Evolutionary conservation across 2,797 vertebrate genomes (phyloP), one percentile per base, ranked within the genome.

Genomic region (Crocidura indochinensis): DNA sequence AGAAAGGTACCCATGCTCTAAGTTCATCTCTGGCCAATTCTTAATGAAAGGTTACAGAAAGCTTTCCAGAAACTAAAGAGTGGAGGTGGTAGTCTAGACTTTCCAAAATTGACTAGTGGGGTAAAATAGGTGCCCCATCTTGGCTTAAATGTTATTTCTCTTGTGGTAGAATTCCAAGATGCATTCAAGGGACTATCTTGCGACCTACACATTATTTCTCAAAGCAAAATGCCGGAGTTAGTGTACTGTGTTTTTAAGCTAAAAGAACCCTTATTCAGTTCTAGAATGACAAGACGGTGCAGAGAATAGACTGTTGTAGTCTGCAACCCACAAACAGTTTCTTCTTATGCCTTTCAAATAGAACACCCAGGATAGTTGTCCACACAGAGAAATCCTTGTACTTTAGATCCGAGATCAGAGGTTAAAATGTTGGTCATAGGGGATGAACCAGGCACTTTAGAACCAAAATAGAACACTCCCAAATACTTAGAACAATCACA

Each of bases 341-440:
- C 80, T 91, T 60, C 38, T 87, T 91, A 92, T 81, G 85, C 15
- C 49, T 91, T 69, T 86, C 92, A 91, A 86, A 93, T 64, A 86
- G 38, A 94, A 71, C 51, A 95, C 56, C 67, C 81, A 83, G 46
- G 68, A 90, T 53, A 31, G 65, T 29, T 73, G 80, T 79, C 88
- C 65, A 93, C 56, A 84, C 3, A 67, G 49, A 84, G 56, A 94
- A 94, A 94, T 87, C 85, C 78, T 78, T 87, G 82, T 90, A 88
- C 87, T 94, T 96, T 94, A 93, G 77, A 73, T 94, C 74, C 64
- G 93, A 89, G 74, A 94, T 51, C 64, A 95, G 92, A 94, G 65
- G 53, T 87, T 96, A 87, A 93, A 91, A 90, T 79, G 80, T 53
- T 94, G 89, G 68, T 87, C 86, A 84, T 62, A 79, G 79, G 73